phyloP scores from a whole-genome alignment of 2,113 vertebrate species.

The Lepus americanus region DNA sequence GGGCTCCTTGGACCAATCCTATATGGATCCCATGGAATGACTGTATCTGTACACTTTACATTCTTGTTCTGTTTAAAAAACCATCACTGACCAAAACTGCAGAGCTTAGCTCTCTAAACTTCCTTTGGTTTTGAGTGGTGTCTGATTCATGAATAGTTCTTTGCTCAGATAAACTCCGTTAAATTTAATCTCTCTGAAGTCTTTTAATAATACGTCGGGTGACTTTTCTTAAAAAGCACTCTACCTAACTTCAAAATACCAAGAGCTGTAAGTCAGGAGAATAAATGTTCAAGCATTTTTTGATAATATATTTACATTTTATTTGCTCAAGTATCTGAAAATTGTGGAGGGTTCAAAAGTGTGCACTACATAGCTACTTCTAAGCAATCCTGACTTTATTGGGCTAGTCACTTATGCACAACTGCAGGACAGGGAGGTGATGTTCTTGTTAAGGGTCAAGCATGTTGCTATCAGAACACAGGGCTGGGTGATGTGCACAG shows the following conservation, averaged over 20 bases:
- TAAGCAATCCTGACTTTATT: background rate
- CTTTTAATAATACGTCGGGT: background rate
- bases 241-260: background rate
- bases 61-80: background rate
- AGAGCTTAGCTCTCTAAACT: background rate
- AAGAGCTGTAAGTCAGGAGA: background rate
- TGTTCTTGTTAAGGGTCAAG: background rate
- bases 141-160: background rate
- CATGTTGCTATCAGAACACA: background rate
- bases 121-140: background rate
- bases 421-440: background rate
- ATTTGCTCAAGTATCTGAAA: conserved; percentile 10
- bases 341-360: background rate
- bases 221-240: background rate
- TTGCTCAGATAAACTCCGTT: background rate
- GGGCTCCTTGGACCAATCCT: no score
- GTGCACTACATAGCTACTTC: background rate
- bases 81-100: background rate
- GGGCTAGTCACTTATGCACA: background rate
- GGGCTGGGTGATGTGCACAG: background rate
- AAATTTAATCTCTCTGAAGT: background rate
- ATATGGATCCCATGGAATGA: no score
- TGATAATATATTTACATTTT: conserved; percentile 33
- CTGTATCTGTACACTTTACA: background rate
- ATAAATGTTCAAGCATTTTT: background rate